Base-by-base conservation (phyloP, 2,113 vertebrate species). In the Grus americana region DNA sequence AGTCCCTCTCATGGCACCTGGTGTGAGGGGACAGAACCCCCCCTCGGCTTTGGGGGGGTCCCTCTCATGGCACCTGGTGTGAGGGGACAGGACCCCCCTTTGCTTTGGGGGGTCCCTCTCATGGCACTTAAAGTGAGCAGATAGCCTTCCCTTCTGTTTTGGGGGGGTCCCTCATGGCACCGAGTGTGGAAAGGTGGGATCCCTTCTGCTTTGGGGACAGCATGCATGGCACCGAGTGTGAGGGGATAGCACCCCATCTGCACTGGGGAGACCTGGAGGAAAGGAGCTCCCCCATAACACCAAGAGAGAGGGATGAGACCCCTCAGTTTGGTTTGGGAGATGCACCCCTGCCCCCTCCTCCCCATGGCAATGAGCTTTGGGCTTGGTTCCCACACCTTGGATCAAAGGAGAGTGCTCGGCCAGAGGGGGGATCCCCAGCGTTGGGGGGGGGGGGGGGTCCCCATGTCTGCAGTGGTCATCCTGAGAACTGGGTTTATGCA, bases 351-450 rank as follows among this genome's bases (percentile, higher is more conserved):
- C 38, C 20, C 4, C 19, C 3, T 7, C 12, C 4, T 3, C 5
- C 0, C 40, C 5, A 0, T 3, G 26, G 15, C 54, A 20, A 1
- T 4, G 15, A n/a, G 9, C 24, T 26, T 12, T 13, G 86, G 27
- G 8, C 30, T 70, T 12, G 11, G 14, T 14, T 15, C 22, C 24
- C 36, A 1, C 5, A 2, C 4, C 15, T 38, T 18, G 27, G 65
- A 5, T 16, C 26, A 12, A 21, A 40, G 21, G 47, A 24, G 34
- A 24, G 23, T 9, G 22, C 18, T 36, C 3, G 7, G 49, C 16
- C 14, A 30, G 44, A 19, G 47, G 18, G 46, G 46, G 49, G 23
- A 2, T 34, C n/a, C 21, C 47, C 74, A 10, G 2, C 6, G 27
- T 18, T 16, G 38, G 38, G 3, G 14, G 2, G 17, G 36, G 36